Evolutionary conservation across 2,888 invertebrate genomes (phyloP).

Genomic region (Callyntrura guangdongensis): DNA sequence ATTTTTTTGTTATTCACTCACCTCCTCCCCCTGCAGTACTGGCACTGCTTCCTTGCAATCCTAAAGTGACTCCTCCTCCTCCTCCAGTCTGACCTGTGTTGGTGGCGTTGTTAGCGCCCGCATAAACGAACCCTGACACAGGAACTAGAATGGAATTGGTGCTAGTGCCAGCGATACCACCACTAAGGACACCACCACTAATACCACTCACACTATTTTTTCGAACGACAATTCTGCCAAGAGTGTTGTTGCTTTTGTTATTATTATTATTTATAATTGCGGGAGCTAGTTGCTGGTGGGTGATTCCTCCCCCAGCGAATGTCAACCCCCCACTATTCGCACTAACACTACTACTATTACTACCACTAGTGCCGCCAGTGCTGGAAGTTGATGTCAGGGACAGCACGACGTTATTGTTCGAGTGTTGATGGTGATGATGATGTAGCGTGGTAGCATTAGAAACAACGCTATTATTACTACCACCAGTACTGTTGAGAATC

Average conservation of each 20-base stretch:
- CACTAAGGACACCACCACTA: slow-evolving; percentile 15
- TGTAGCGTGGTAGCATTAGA: slow-evolving; percentile 42
- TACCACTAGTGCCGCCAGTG: too few species aligned
- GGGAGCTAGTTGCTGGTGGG: too few species aligned
- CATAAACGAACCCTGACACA: too few species aligned
- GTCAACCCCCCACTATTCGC: slow-evolving; percentile 45
- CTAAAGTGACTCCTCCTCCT: too few species aligned
- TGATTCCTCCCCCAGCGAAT: not conserved
- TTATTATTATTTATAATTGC: too few species aligned
- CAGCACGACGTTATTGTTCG: too few species aligned
- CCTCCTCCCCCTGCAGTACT: not conserved
- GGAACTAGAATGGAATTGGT: too few species aligned
- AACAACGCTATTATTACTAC: slow-evolving; percentile 7
- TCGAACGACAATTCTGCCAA: slow-evolving; percentile 1
- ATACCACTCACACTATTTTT: slow-evolving; percentile 43
- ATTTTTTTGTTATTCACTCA: too few species aligned
- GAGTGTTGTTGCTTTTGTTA: not conserved
- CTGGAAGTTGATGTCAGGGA: too few species aligned
- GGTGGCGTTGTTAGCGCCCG: too few species aligned
- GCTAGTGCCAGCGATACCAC: slow-evolving; percentile 37
- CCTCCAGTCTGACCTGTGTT: too few species aligned
- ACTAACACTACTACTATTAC: slow-evolving; percentile 47
- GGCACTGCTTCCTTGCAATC: not conserved
- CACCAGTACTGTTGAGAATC: not conserved
- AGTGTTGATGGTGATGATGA: too few species aligned